A percentile compares a stretch with the other conserved stretches of the same genome.
These are phyloP conservation scores for Xanthia togata DNA, from an alignment of 2,888 invertebrate species.

Conservation along the genomic window DNA sequence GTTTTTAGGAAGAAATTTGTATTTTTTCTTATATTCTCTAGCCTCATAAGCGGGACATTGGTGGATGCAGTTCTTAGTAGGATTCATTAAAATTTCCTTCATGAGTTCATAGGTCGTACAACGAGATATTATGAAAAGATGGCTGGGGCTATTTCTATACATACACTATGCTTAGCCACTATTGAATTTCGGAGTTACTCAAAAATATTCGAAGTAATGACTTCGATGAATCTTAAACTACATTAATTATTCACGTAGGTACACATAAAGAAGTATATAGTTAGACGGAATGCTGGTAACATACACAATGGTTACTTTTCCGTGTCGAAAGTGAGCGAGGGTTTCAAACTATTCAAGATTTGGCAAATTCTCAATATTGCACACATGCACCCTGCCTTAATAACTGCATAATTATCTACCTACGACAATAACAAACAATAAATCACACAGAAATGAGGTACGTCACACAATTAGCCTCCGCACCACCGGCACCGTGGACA, in stretches of 20 bases:
- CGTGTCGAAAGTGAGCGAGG: no score
- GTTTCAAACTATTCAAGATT: neutral
- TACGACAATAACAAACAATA: constrained; percentile 14
- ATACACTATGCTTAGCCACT: no score
- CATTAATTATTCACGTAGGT: no score
- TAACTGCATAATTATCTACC: neutral
- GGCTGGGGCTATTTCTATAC: no score
- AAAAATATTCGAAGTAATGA: no score
- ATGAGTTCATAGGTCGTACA: neutral
- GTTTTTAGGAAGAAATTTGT: neutral
- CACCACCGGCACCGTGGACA: constrained; percentile 25
- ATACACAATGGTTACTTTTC: neutral
- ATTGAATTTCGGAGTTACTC: no score
- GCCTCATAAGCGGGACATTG: no score
- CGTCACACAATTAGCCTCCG: constrained; percentile 38
- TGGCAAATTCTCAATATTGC: neutral
- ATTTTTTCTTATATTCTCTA: neutral
- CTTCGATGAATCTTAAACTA: no score
- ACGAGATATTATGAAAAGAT: neutral
- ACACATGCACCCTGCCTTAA: neutral
- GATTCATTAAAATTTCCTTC: neutral
- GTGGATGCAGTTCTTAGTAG: no score
- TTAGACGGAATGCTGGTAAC: neutral
- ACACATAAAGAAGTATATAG: no score
- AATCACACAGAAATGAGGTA: constrained; percentile 39